Evolutionary conservation across 2,888 invertebrate genomes (phyloP), one percentile per base, ranked within the genome.

Genomic region (Patella caerulea): DNA sequence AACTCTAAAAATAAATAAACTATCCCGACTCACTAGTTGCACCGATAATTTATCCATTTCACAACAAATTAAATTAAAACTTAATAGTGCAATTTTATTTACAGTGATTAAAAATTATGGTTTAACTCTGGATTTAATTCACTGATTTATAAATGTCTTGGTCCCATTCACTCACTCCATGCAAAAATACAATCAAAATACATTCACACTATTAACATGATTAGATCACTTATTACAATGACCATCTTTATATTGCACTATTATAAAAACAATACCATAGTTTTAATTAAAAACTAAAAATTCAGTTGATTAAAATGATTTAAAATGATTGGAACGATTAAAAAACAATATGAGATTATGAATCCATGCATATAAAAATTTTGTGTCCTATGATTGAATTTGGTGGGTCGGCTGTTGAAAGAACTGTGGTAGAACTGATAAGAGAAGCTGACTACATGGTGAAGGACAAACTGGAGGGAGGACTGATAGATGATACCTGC

Each of bases 401-500:
- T 45, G 34, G 73, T 55, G 14, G 55, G 73, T 53, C 45, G 73
- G 24, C 77, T 75, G 74, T 34, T 86, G 86, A 86, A 86, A 86
- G 86, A 84, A 80, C 86, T 83, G 79, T 79, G 86, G 86, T 84
- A 84, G 74, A 70, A 76, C 56, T 72, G 59, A 24, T 29, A 56
- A 52, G 52, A 52, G n/a, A 34, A 17, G 76, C 71, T 74, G 76
- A 71, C 77, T 76, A 75, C 59, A 77, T 75, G 59, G 83, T 74
- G 53, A 85, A 76, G 1, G 85, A 79, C 70, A 87, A 74, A 65
- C 77, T 80, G 75, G 82, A 80, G 72, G 86, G 86, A 56, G 84
- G 85, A 52, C 56, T 81, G 81, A 80, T 82, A 81, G 80, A 83
- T 80, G 86, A 84, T 71, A 87, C 86, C 75, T 87, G 82, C 45